Conservation (phyloP, 2,113 vertebrate genomes). For the Meles meles region DNA sequence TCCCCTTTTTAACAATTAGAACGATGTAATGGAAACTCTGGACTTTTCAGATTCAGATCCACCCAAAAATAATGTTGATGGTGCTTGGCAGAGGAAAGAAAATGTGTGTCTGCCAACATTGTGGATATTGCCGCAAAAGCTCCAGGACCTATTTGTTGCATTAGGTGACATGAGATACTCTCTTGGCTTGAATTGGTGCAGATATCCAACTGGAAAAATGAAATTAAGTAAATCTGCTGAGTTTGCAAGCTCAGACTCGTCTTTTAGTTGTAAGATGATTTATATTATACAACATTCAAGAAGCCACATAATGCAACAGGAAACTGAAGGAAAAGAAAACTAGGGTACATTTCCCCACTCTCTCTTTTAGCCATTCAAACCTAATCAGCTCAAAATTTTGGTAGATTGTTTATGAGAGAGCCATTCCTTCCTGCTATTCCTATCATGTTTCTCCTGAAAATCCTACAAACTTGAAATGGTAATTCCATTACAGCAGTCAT, state of each 20-base stretch:
- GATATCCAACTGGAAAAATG: slow-evolving; percentile 76
- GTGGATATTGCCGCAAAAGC: slow-evolving; percentile 67
- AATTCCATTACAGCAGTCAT: slow-evolving; percentile 48
- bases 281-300: slow-evolving; percentile 70
- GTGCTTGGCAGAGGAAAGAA: slow-evolving; percentile 77
- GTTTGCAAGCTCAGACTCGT: slow-evolving; percentile 68
- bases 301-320: slow-evolving; percentile 68
- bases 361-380: slow-evolving; percentile 55
- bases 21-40: slow-evolving; percentile 80
- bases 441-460: slow-evolving; percentile 48
- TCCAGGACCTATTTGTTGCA: slow-evolving; percentile 76
- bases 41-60: slow-evolving; percentile 74
- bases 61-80: slow-evolving; percentile 82
- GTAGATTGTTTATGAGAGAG: slow-evolving; percentile 54
- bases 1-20: slow-evolving; percentile 78
- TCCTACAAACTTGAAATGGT: slow-evolving; percentile 38
- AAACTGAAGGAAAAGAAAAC: slow-evolving; percentile 45
- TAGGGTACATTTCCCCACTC: neutral
- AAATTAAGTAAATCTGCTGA: slow-evolving; percentile 79
- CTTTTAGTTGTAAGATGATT: slow-evolving; percentile 73
- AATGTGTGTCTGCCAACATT: slow-evolving; percentile 71
- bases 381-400: slow-evolving; percentile 56
- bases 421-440: slow-evolving; percentile 54
- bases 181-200: slow-evolving; percentile 65
- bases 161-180: slow-evolving; percentile 79